Evolutionary conservation across 2,797 vertebrate species (phyloP).

Genomic region (Pampus argenteus): DNA sequence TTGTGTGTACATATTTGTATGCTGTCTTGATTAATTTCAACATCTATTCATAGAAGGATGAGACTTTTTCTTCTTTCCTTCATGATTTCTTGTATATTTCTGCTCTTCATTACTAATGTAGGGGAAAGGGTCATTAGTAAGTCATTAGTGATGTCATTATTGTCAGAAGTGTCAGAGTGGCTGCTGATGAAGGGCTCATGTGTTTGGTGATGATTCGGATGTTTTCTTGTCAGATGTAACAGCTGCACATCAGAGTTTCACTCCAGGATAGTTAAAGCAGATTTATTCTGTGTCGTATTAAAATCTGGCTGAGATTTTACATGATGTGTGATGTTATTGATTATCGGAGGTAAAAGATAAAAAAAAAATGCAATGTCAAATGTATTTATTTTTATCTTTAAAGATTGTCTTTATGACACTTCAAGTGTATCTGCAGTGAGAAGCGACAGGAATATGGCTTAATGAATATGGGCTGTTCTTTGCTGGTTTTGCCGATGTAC

Average conservation of each 20-base stretch:
- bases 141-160: constrained; percentile 50
- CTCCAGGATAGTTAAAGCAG: constrained; percentile 16
- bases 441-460: not conserved
- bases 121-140: constrained; percentile 38
- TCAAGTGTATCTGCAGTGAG: constrained; percentile 7
- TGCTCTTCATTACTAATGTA: constrained; percentile 37
- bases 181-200: constrained; percentile 30
- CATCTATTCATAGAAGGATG: not conserved
- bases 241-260: not conserved
- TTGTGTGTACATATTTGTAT: not conserved
- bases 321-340: constrained; percentile 24
- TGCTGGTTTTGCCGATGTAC: not conserved
- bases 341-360: not conserved
- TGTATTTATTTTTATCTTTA: not conserved
- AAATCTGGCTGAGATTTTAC: constrained; percentile 17
- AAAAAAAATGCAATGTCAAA: not conserved
- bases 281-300: not conserved
- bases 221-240: not conserved
- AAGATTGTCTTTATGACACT: not conserved
- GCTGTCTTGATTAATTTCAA: not conserved
- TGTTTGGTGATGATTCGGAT: not conserved
- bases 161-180: constrained; percentile 34
- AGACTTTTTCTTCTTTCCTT: not conserved
- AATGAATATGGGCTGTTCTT: not conserved
- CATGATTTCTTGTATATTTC: not conserved